Evolutionary conservation across 1,140 invertebrate genomes (phyloP).

Genomic region (Babylonia areolata): DNA sequence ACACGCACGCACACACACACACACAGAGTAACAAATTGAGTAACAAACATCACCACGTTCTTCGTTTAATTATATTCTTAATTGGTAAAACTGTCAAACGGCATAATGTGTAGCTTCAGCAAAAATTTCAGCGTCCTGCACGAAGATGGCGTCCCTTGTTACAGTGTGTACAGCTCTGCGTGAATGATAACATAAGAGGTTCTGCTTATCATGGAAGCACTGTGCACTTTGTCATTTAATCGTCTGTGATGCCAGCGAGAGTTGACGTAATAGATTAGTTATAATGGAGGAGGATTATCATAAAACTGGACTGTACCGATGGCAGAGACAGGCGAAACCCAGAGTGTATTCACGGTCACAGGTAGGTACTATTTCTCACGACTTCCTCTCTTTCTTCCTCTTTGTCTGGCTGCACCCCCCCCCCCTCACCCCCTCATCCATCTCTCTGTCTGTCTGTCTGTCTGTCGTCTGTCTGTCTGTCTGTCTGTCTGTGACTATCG

Average conservation of each 20-base stretch:
- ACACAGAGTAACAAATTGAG: no score
- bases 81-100: no score
- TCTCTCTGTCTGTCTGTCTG: neutral
- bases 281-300: constrained; percentile 29
- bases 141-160: constrained; percentile 25
- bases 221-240: no score
- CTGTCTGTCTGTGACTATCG: neutral
- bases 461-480: neutral
- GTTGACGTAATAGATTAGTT: neutral
- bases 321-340: constrained; percentile 35
- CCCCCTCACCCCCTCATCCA: no score
- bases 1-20: no score
- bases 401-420: neutral
- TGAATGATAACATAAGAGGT: no score
- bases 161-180: neutral
- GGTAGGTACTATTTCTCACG: neutral
- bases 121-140: neutral
- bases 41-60: no score
- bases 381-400: neutral
- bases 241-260: no score
- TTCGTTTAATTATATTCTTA: no score
- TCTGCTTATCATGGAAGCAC: no score
- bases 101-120: neutral
- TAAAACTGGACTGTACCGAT: constrained; percentile 31
- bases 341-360: constrained; percentile 38